Evolutionary conservation across 2,888 invertebrate species (phyloP).

Genomic region (Latrodectus hesperus): DNA sequence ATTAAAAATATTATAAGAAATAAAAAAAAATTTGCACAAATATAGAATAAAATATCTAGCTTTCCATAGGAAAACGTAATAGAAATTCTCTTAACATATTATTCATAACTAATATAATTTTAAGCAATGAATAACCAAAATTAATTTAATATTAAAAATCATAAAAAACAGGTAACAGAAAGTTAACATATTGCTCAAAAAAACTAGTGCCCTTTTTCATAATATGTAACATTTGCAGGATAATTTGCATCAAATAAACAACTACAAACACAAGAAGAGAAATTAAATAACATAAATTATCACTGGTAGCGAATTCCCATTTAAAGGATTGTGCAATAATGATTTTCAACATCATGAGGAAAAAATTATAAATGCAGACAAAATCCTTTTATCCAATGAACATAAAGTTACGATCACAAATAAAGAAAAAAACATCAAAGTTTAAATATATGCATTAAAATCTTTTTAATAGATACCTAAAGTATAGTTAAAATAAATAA

Average conservation of each 20-base stretch:
- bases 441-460: conserved; percentile 66
- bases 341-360: conserved; percentile 46
- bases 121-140: conserved; percentile 28
- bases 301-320: conserved; percentile 60
- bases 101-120: conserved; percentile 25
- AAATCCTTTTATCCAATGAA: conserved; percentile 47
- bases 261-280: conserved; percentile 61
- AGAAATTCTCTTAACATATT: neutral
- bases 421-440: conserved; percentile 21
- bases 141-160: conserved; percentile 6
- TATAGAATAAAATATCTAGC: too few relatives aligned
- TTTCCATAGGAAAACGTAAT: conserved; percentile 9
- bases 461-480: conserved; percentile 65
- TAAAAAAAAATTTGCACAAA: too few relatives aligned
- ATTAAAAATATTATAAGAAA: too few relatives aligned
- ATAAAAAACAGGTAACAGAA: conserved; percentile 38
- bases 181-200: conserved; percentile 59
- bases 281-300: conserved; percentile 68
- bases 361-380: conserved; percentile 65
- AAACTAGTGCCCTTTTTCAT: conserved; percentile 62
- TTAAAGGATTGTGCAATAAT: conserved; percentile 51
- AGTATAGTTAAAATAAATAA: conserved; percentile 69
- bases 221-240: conserved; percentile 16
- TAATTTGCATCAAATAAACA: conserved; percentile 46
- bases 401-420: conserved; percentile 61